phyloP scores from a whole-genome alignment of 2,113 vertebrate species.

The Chloropsis hardwickii region DNA sequence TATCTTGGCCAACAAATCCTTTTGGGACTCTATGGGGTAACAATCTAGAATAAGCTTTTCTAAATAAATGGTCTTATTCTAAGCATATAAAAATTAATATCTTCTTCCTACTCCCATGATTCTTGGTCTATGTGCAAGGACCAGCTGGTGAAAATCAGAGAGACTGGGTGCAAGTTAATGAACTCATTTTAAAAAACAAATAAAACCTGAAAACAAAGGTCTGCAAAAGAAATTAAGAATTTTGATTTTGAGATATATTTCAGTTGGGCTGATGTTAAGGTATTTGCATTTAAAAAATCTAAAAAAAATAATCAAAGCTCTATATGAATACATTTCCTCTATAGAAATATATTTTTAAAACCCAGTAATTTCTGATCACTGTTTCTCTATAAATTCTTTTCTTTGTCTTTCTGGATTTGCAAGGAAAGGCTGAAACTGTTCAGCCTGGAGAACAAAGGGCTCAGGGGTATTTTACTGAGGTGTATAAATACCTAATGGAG shows the following conservation, averaged over 20 bases:
- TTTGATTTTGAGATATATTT: background rate
- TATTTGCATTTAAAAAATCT: background rate
- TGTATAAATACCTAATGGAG: background rate
- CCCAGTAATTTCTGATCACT: background rate
- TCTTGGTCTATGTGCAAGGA: background rate
- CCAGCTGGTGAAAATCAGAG: background rate
- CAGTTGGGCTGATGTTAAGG: background rate
- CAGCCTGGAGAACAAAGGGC: background rate
- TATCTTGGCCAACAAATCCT: background rate
- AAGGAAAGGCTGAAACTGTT: background rate
- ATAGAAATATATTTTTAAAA: background rate
- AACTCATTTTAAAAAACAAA: background rate
- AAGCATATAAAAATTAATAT: background rate
- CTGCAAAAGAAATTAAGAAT: background rate
- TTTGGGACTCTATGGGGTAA: background rate
- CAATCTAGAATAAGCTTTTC: background rate
- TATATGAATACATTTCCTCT: background rate
- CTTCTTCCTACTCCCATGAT: background rate
- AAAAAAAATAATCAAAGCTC: background rate
- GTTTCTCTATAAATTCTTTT: background rate
- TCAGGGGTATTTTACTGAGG: background rate
- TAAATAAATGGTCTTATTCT: background rate
- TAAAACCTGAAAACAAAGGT: background rate
- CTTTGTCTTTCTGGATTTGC: background rate
- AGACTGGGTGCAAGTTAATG: background rate